Conservation (phyloP, 2,888 invertebrate genomes). For the Tinea trinotella region DNA sequence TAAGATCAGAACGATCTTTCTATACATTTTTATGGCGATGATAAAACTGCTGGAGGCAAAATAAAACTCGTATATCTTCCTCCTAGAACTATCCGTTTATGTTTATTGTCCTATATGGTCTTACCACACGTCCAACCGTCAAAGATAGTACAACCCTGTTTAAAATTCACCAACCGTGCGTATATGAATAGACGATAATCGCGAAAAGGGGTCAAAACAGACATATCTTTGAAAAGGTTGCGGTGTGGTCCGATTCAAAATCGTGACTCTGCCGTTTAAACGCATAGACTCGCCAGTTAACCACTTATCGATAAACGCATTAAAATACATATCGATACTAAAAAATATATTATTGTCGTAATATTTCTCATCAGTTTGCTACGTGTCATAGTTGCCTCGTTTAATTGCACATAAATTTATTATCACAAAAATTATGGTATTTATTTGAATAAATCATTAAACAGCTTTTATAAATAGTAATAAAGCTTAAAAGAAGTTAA, state of each 20-base stretch:
- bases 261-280: conserved; percentile 21
- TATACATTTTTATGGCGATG: conserved; percentile 9
- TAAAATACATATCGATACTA: conserved; percentile 16
- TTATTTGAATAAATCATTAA: conserved; percentile 6
- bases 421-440: neutral
- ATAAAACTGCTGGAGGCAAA: conserved; percentile 17
- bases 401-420: conserved; percentile 7
- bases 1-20: conserved; percentile 11
- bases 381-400: neutral
- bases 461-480: neutral
- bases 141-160: conserved; percentile 23
- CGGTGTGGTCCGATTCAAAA: conserved; percentile 22
- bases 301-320: conserved; percentile 7
- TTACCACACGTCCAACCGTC: conserved; percentile 25
- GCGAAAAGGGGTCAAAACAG: conserved; percentile 43
- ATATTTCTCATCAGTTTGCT: neutral
- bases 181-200: conserved; percentile 47
- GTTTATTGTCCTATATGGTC: conserved; percentile 13
- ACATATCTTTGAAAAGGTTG: conserved; percentile 31
- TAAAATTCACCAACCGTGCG: conserved; percentile 41
- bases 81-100: conserved; percentile 14
- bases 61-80: conserved; percentile 17
- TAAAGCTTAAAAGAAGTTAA: neutral
- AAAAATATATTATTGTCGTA: neutral
- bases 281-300: neutral